These are phyloP conservation scores for Meliscaeva auricollis DNA, from an alignment of 2,888 invertebrate species.

Conservation along the genomic window DNA sequence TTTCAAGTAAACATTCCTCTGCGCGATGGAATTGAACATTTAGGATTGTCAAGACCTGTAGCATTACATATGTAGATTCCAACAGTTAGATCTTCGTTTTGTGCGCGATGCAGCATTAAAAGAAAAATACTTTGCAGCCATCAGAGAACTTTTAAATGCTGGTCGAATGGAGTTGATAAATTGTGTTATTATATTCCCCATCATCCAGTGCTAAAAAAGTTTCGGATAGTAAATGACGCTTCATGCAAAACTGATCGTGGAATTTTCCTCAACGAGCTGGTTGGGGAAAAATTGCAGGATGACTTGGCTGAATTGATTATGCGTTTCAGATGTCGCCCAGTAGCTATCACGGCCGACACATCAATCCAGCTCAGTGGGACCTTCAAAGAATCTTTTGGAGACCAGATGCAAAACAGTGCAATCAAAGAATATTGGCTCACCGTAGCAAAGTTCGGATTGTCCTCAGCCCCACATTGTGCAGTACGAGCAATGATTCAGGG, in stretches of 20 bases:
- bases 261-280: constrained; percentile 21
- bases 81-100: neutral
- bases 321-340: neutral
- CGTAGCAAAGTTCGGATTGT: constrained; percentile 31
- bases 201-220: constrained; percentile 6
- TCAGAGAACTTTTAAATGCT: neutral
- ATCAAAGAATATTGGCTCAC: constrained; percentile 44
- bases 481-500: constrained; percentile 42
- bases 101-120: neutral
- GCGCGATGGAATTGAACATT: neutral
- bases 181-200: constrained; percentile 11
- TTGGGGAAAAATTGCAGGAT: constrained; percentile 24
- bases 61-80: neutral
- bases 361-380: constrained; percentile 30
- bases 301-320: constrained; percentile 19
- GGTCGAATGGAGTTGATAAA: neutral
- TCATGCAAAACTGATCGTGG: constrained; percentile 21
- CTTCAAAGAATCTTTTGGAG: constrained; percentile 49
- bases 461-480: constrained; percentile 49
- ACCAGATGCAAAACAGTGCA: neutral
- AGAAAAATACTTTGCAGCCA: neutral
- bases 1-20: neutral
- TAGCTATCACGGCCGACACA: neutral
- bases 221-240: neutral
- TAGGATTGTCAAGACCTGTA: neutral